Evolutionary conservation across 1,140 invertebrate genomes (phyloP), one percentile per base, ranked within the genome.

Genomic region (Meloidogyne hapla): DNA sequence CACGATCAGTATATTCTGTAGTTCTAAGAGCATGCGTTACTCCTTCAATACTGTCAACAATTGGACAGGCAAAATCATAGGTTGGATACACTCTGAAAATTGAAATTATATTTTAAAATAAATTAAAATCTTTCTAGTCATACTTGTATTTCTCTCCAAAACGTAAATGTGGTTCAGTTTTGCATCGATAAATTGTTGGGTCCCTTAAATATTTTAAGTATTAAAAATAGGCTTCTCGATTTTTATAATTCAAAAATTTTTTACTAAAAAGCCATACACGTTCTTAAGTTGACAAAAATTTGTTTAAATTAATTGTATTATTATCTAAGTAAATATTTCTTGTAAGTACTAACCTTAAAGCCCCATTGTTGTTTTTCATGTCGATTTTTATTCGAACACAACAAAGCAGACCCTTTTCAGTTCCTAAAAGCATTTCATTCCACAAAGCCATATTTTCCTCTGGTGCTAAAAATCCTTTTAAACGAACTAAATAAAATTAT

Each of bases 101-200:
- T 81, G 77, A 25, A 64, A 25, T 23, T 38, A n/a, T 26, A 70
- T 1, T 13, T 62, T 77, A 18, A 62, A 18, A 40, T 13, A 18
- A 70, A 9, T 10, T 5, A 3, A 18, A 25, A n/a, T 79, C 87
- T 90, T 87, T n/a, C n/a, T n/a, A n/a, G n/a, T n/a, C n/a, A n/a
- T 89, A 95, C 94, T 97, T 98, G 89, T 98, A 99, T 90, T 96
- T 95, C 28, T 90, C 91, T 72, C 94, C 94, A 63, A 95, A 98
- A 42, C 92, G 89, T 1, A 95, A 93, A 91, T 99, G 97, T 12
- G 91, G 88, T 88, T 98, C 95, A 77, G 91, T 91, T 88, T 99
- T 99, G 88, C 96, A 99, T n/a, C 97, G 90, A 88, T 98, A 99
- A 81, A 99, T 96, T 9, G 96, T 98, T n/a, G 97, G 97, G 90